Percentiles rank a stretch among this genome's conserved stretches.
Evolutionary conservation across 1,140 invertebrate species (phyloP).

Genomic region (Centruroides vittatus): DNA sequence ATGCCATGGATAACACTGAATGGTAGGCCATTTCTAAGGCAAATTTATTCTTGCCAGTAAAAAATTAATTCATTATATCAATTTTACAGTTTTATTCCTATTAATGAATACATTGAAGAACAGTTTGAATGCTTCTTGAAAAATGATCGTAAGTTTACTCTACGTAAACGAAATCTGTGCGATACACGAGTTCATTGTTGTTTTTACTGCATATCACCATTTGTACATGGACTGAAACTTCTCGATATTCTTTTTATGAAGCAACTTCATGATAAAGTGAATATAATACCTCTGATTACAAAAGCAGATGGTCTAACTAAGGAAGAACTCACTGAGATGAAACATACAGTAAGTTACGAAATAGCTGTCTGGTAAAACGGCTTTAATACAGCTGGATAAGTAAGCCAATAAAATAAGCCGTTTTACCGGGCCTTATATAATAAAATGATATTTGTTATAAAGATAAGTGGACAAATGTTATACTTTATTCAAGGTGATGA

Average conservation of each 20-base stretch:
- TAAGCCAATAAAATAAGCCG: too few relatives aligned
- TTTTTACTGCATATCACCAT: constrained; percentile 93
- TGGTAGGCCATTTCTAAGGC: too few relatives aligned
- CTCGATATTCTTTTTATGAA: constrained; percentile 98
- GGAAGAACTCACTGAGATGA: constrained; percentile 76
- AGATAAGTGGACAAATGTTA: too few relatives aligned
- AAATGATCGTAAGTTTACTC: constrained; percentile 65
- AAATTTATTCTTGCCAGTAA: too few relatives aligned
- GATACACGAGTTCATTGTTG: constrained; percentile 93
- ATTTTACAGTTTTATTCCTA: constrained; percentile 36
- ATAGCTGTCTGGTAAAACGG: too few relatives aligned
- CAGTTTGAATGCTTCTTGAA: constrained; percentile 90
- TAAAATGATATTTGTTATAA: too few relatives aligned
- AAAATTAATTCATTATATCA: too few relatives aligned
- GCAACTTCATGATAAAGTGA: constrained; percentile 84
- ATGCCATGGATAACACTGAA: constrained; percentile 86
- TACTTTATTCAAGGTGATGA: too few relatives aligned
- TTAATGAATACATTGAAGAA: constrained; percentile 72
- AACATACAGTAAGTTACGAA: too few relatives aligned
- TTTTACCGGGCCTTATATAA: too few relatives aligned
- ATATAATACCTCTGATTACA: constrained; percentile 96
- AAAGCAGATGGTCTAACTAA: constrained; percentile 96
- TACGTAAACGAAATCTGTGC: constrained; percentile 81
- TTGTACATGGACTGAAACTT: constrained; percentile 84
- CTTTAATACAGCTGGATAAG: too few relatives aligned